Conservation (phyloP, 2,888 invertebrate genomes). For the Drosophila nr. perissopoda region DNA sequence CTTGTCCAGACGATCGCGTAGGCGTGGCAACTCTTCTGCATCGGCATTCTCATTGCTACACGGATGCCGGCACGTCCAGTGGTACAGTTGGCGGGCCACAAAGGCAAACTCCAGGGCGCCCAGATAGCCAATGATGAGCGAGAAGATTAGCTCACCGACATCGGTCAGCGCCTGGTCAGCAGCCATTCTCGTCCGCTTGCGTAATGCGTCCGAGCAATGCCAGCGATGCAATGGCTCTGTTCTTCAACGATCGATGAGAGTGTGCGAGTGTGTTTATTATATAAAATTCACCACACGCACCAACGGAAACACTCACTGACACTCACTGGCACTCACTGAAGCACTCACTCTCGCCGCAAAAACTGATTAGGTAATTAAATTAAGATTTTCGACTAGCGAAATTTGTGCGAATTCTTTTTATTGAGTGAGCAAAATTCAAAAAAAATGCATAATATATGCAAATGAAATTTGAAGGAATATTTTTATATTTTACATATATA, state of each 20-base stretch:
- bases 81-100: slow-evolving; percentile 83
- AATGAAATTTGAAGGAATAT: slow-evolving; percentile 6
- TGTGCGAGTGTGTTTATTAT: slow-evolving; percentile 36
- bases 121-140: slow-evolving; percentile 90
- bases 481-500: slow-evolving; percentile 4
- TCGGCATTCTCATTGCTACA: slow-evolving; percentile 53
- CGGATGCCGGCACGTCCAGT: slow-evolving; percentile 82
- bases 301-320: slow-evolving; percentile 29
- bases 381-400: slow-evolving; percentile 53
- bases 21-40: slow-evolving; percentile 67
- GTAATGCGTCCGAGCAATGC: slow-evolving; percentile 58
- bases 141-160: slow-evolving; percentile 91
- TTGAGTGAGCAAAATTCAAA: slow-evolving; percentile 10
- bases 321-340: slow-evolving; percentile 28
- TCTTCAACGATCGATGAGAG: slow-evolving; percentile 1
- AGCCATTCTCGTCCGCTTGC: slow-evolving; percentile 66
- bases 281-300: slow-evolving; percentile 74
- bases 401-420: slow-evolving; percentile 28
- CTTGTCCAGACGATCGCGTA: slow-evolving; percentile 79
- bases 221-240: slow-evolving; percentile 46
- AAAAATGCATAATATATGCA: neutral
- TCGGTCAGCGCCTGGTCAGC: slow-evolving; percentile 79
- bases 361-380: slow-evolving; percentile 77
- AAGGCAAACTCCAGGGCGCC: slow-evolving; percentile 88
- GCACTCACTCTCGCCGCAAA: slow-evolving; percentile 35